Evolutionary conservation across 1,140 invertebrate species (phyloP), one percentile per base, ranked within the genome.

Genomic region (Leucophenga varia): DNA sequence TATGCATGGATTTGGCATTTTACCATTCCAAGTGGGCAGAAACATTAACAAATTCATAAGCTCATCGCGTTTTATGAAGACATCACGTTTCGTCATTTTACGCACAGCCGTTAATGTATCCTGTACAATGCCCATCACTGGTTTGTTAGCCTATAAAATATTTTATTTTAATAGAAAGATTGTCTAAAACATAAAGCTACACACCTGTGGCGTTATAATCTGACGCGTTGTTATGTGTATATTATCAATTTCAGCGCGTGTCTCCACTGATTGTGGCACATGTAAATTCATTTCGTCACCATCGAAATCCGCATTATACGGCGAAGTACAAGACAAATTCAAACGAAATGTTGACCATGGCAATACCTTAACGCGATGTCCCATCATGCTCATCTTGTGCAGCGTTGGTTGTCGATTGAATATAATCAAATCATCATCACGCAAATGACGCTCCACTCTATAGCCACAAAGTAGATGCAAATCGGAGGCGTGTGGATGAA

Each of bases 381-480:
- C 95, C 96, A 98, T 98, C 96, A 99, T 98, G 86, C 88, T 92
- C 95, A 98, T 98, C 81, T 98, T 98, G 76, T 99, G 96, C 1
- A 98, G 81, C 3, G 96, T 98, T 0, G 96, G 96, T 64, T 98
- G 96, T 54, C 96, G 87, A 79, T 99, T 99, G 81, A 99, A 98
- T 53, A 99, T 94, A 28, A 99, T 91, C 18, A 96, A 82, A 79
- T 99, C 96, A 48, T 95, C 94, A 79, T 98, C 95, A 41, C 92
- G 83, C 67, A 98, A 92, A 78, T 98, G 96, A 31, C 96, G 77
- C 75, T 99, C 96, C 1, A 98, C 92, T 79, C 91, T 91, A 65
- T 98, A 98, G 10, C 96, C 96, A 77, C 90, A 94, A 73, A 98
- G 93, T 19, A 99, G 77, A 83, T 98, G 95, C n/a, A 99, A 82